Evolutionary conservation across 2,888 invertebrate species (phyloP).

Genomic region (Neoitamus cyanurus): DNA sequence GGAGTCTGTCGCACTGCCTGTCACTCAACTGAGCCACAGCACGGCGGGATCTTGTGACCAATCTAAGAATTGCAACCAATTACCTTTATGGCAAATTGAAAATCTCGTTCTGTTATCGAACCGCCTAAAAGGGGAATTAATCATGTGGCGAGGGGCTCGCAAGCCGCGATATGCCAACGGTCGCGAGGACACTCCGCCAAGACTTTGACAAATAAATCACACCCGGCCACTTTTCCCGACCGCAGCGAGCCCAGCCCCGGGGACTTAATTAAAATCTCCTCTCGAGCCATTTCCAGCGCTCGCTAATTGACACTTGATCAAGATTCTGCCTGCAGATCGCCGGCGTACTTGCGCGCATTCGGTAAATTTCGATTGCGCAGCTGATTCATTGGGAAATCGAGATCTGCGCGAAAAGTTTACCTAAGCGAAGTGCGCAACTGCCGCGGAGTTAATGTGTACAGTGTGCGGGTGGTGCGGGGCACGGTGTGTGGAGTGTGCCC

Average conservation of each 20-base stretch:
- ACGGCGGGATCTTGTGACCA: not conserved
- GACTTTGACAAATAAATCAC: slow-evolving; percentile 31
- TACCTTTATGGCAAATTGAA: slow-evolving; percentile 35
- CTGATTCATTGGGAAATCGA: slow-evolving; percentile 3
- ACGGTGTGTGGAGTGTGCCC: not conserved
- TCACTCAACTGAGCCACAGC: not conserved
- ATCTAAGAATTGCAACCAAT: slow-evolving; percentile 21
- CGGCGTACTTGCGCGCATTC: not conserved
- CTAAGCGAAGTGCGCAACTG: not conserved
- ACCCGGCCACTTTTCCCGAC: not conserved
- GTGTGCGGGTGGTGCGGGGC: not conserved
- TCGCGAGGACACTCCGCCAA: not conserved
- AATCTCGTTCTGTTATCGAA: slow-evolving; percentile 26
- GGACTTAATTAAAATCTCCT: slow-evolving; percentile 30
- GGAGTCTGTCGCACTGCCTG: not conserved
- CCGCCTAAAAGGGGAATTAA: slow-evolving; percentile 20
- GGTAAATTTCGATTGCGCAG: slow-evolving; percentile 7
- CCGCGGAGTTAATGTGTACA: not conserved
- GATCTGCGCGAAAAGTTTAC: slow-evolving; percentile 11
- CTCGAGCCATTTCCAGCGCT: not conserved
- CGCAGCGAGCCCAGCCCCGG: not conserved
- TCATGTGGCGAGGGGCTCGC: not conserved
- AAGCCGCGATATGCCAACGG: not conserved
- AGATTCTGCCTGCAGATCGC: not conserved
- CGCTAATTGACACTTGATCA: slow-evolving; percentile 23